Evolutionary conservation across 2,888 invertebrate genomes (phyloP).

Genomic region (Achlya flavicornis): DNA sequence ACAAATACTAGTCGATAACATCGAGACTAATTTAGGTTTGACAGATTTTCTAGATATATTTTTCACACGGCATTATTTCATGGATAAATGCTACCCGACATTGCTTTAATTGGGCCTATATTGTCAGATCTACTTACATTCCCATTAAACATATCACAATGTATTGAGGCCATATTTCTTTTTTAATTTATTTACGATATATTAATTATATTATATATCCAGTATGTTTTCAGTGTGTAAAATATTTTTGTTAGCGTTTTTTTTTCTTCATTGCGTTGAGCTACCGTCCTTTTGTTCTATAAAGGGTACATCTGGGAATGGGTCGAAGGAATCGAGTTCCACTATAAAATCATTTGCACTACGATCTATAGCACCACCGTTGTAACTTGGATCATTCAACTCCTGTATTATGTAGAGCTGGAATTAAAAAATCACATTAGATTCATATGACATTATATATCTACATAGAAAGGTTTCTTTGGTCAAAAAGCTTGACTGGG

Average conservation of each 20-base stretch:
- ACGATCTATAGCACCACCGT: background rate
- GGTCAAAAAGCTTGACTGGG: too few relatives aligned
- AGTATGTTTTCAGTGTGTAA: background rate
- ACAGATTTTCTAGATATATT: too few relatives aligned
- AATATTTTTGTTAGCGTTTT: background rate
- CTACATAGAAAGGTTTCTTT: too few relatives aligned
- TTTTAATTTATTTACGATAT: background rate
- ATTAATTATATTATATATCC: background rate
- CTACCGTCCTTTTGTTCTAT: background rate
- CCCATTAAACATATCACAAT: too few relatives aligned
- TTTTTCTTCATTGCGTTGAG: background rate
- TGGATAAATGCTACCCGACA: too few relatives aligned
- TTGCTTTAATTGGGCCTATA: too few relatives aligned
- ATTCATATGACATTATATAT: background rate
- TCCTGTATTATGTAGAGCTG: conserved; percentile 8
- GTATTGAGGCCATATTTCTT: too few relatives aligned
- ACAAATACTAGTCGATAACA: too few relatives aligned
- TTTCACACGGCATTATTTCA: too few relatives aligned
- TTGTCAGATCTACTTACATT: too few relatives aligned
- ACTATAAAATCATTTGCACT: background rate
- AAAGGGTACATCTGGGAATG: background rate
- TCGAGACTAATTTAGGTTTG: too few relatives aligned
- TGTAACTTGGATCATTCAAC: background rate
- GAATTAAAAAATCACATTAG: background rate
- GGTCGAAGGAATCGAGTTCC: background rate